Base-by-base conservation (phyloP, 2,888 invertebrate species). In the Euplexia lucipara region DNA sequence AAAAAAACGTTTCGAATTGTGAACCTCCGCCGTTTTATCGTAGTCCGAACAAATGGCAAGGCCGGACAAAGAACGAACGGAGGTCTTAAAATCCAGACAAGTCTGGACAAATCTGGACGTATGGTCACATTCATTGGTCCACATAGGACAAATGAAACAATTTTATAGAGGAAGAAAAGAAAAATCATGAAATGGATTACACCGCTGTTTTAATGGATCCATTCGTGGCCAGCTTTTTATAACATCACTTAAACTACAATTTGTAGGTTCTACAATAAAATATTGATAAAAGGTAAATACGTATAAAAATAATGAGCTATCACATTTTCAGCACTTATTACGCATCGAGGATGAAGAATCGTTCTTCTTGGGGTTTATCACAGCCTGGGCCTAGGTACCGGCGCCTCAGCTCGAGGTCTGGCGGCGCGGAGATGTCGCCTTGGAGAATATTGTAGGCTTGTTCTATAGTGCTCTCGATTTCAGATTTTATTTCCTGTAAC, bases 361-460 rank as follows among this genome's bases (percentile, higher is more conserved):
- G 87, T 79, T 95, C 94, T 85, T 92, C 87, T 39, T 88, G 92
- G 65, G 95, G 87, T 84, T 92, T 94, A 72, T 93, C 92, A 84
- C 92, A 91, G 85, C 91, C 94, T 37, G 92, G 91, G 66, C 95
- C 95, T 66, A 95, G 92, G 86, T 95, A 95, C 54, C 86, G 90
- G 66, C 86, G 88, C 75, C 95, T 83, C 51, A 94, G 83, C 77
- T 93, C 93, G 44, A 95, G 90, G 83, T 94, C 95, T 61, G 92
- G 91, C 8, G 95, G 95, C 56, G 96, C 95, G 14, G 95, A 93
- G 71, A 96, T 88, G 79, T 96, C 96, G 64, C 95, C 94, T 80
- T 95, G 92, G 74, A 96, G 92, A 80, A 96, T 96, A 71, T 86
- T 87, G 77, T 92, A 92, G 66, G 96, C 95, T 88, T 96, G 94